A percentile compares a stretch with the other conserved stretches of the same genome.
Evolutionary conservation across 2,888 invertebrate genomes (phyloP).

Genomic region (Hyppa rectilinea): DNA sequence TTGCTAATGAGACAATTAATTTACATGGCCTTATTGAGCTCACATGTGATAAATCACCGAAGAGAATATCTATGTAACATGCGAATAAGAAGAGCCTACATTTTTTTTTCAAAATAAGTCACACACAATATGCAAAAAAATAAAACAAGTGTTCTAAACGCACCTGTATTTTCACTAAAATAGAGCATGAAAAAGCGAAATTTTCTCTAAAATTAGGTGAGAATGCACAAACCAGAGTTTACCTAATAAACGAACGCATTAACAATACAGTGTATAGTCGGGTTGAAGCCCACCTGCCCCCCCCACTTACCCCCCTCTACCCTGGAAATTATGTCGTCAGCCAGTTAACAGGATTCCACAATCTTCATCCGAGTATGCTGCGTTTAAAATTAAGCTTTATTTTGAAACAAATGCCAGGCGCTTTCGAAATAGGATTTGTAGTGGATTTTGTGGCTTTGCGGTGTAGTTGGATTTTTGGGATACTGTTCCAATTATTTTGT

Average conservation of each 20-base stretch:
- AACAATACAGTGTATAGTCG: constrained; percentile 53
- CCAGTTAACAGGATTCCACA: constrained; percentile 62
- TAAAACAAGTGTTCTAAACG: not conserved
- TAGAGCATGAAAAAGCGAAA: constrained; percentile 13
- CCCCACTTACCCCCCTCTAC: not conserved
- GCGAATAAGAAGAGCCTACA: not conserved
- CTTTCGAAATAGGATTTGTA: constrained; percentile 41
- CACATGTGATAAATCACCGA: not conserved
- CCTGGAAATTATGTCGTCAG: constrained; percentile 61
- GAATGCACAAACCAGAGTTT: constrained; percentile 50
- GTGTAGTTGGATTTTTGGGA: constrained; percentile 8
- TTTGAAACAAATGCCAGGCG: constrained; percentile 42
- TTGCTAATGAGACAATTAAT: not conserved
- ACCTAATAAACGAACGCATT: constrained; percentile 58
- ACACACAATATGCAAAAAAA: not conserved
- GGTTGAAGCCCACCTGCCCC: constrained; percentile 26
- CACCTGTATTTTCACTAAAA: constrained; percentile 11
- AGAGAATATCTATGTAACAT: not conserved
- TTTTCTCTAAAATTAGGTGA: constrained; percentile 48
- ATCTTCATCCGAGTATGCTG: constrained; percentile 51
- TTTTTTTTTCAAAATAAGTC: not conserved
- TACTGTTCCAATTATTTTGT: not conserved
- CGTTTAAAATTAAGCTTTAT: constrained; percentile 56
- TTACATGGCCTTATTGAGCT: not conserved
- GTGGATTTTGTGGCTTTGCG: constrained; percentile 26